phyloP scores from a whole-genome alignment of 1,140 invertebrate genomes.

The Drosophila pruinosa region DNA sequence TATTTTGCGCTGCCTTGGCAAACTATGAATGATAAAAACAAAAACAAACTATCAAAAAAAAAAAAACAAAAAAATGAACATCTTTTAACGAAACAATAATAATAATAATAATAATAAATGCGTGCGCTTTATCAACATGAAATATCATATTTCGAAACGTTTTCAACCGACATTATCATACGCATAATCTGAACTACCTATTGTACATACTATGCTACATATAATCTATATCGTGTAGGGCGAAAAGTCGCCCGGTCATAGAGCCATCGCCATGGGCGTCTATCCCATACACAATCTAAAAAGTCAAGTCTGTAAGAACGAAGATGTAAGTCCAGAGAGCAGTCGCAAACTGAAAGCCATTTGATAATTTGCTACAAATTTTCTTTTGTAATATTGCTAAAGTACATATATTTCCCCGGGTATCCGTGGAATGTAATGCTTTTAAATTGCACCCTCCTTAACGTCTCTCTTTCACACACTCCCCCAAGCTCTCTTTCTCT shows the following conservation, averaged over 20 bases:
- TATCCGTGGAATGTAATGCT: conserved; percentile 29
- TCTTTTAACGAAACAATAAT: conserved; percentile 6
- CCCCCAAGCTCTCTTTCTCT: not conserved
- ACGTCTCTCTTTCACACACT: not conserved
- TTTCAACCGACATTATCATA: conserved; percentile 30
- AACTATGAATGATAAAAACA: conserved; percentile 66
- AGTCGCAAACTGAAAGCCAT: conserved; percentile 13
- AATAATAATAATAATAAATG: conserved; percentile 37
- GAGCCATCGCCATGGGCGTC: conserved; percentile 92
- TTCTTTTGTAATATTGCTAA: conserved; percentile 21
- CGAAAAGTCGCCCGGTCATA: conserved; percentile 93
- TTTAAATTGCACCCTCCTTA: conserved; percentile 29
- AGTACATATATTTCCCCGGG: conserved; percentile 3
- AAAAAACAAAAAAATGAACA: conserved; percentile 27
- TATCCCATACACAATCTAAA: conserved; percentile 93
- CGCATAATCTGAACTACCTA: conserved; percentile 17
- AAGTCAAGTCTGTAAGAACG: conserved; percentile 91
- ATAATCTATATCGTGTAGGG: conserved; percentile 85
- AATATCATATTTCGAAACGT: conserved; percentile 33
- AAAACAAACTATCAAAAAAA: conserved; percentile 22
- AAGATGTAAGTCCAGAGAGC: conserved; percentile 90
- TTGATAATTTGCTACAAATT: conserved; percentile 13
- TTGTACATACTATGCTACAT: conserved; percentile 7
- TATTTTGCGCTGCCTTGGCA: conserved; percentile 81
- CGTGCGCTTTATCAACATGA: conserved; percentile 74